phyloP scores from a whole-genome alignment of 2,113 vertebrate species.

The Ceyx melanurus region DNA sequence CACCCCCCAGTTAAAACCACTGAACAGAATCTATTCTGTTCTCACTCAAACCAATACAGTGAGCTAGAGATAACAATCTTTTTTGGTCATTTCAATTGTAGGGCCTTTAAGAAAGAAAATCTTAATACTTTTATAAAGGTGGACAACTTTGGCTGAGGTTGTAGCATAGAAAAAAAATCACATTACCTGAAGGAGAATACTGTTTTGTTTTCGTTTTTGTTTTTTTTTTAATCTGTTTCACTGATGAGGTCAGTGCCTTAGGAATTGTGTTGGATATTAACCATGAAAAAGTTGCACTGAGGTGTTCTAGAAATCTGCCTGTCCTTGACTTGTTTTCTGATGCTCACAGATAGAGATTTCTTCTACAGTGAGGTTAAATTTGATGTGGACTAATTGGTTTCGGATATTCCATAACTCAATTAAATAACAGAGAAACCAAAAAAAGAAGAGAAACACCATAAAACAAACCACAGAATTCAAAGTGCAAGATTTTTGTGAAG shows the following conservation, averaged over 20 bases:
- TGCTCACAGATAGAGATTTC: neutral
- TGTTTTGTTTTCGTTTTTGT: neutral
- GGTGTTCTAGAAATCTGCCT: neutral
- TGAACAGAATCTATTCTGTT: too few relatives aligned
- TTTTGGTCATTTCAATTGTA: neutral
- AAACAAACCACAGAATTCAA: neutral
- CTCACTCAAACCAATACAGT: too few relatives aligned
- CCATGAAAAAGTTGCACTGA: neutral
- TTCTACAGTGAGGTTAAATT: neutral
- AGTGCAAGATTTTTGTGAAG: neutral
- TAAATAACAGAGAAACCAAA: neutral
- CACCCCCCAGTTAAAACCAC: too few relatives aligned
- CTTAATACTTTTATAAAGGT: neutral
- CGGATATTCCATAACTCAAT: neutral
- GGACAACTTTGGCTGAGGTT: neutral
- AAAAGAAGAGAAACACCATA: neutral
- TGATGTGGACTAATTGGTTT: neutral
- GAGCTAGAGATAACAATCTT: too few relatives aligned
- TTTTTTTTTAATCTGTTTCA: neutral
- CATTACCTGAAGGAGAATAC: neutral
- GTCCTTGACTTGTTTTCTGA: neutral
- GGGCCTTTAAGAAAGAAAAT: neutral
- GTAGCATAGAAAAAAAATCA: neutral
- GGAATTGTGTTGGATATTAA: rapidly evolving
- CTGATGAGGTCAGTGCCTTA: neutral